Percentiles rank a stretch among this genome's conserved stretches.
phyloP scores from a whole-genome alignment of 2,113 vertebrate genomes.

The Rhinoderma darwinii region DNA sequence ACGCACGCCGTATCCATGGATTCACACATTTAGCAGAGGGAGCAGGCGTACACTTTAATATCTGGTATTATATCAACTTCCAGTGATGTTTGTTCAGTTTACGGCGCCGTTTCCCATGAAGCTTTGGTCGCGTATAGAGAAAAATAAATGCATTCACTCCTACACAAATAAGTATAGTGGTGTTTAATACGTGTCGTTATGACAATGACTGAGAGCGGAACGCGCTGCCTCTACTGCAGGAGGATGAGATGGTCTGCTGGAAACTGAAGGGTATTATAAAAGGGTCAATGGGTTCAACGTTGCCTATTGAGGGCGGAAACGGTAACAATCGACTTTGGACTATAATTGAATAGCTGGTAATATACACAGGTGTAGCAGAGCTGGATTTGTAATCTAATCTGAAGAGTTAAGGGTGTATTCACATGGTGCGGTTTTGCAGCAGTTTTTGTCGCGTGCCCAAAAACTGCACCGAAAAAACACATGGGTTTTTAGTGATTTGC shows the following conservation, averaged over 20 bases:
- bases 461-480: no score
- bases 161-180: conserved; percentile 18
- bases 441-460: no score
- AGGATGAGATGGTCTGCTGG: not conserved
- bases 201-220: not conserved
- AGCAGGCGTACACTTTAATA: not conserved
- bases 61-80: conserved; percentile 22
- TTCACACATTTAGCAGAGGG: not conserved
- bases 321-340: not conserved
- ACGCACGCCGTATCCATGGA: conserved; percentile 15
- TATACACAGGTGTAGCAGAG: not conserved
- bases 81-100: conserved; percentile 10
- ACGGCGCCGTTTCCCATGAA: not conserved
- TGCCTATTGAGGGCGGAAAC: not conserved
- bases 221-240: not conserved
- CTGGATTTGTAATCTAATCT: not conserved
- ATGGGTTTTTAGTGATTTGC: no score
- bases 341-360: not conserved
- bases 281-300: not conserved
- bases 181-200: not conserved
- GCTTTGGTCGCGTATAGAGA: not conserved
- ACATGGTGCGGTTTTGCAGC: no score
- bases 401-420: no score
- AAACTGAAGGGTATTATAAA: not conserved
- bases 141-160: conserved; percentile 10